Evolutionary conservation across 2,797 vertebrate species (phyloP).

Genomic region (Percopsis omiscomaycus): DNA sequence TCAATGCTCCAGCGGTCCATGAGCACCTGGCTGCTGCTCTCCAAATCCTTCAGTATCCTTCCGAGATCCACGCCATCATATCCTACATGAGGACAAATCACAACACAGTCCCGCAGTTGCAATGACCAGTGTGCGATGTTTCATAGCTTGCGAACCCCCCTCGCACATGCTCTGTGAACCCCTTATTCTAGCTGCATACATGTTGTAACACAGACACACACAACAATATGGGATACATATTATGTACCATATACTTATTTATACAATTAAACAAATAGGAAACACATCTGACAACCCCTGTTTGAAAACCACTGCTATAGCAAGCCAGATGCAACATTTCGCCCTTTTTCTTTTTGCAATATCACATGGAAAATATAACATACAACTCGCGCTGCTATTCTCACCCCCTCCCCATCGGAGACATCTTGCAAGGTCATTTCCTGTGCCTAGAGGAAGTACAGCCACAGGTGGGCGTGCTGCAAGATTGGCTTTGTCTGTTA

Average conservation of each 20-base stretch:
- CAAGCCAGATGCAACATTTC: too few species aligned
- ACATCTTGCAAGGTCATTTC: slow-evolving; percentile 93
- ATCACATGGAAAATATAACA: not conserved
- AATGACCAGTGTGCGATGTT: not conserved
- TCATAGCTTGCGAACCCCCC: too few species aligned
- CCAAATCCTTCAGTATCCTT: slow-evolving; percentile 87
- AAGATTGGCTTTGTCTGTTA: slow-evolving; percentile 85
- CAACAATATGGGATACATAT: too few species aligned
- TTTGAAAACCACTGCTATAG: too few species aligned
- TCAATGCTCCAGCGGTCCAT: slow-evolving; percentile 92
- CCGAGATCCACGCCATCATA: slow-evolving; percentile 88
- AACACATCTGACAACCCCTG: too few species aligned
- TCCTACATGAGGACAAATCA: slow-evolving; percentile 64
- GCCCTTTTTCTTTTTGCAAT: not conserved
- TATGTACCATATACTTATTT: too few species aligned
- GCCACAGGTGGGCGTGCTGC: slow-evolving; percentile 84
- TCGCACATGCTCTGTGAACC: too few species aligned
- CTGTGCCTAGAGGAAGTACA: slow-evolving; percentile 91
- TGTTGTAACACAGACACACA: too few species aligned
- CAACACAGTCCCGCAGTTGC: not conserved
- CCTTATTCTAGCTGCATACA: too few species aligned
- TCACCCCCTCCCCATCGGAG: slow-evolving; percentile 94
- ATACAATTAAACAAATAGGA: too few species aligned
- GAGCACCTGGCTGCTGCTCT: slow-evolving; percentile 77
- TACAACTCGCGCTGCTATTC: slow-evolving; percentile 6